phyloP scores from a whole-genome alignment of 2,113 vertebrate genomes.

The Sorex fumeus region DNA sequence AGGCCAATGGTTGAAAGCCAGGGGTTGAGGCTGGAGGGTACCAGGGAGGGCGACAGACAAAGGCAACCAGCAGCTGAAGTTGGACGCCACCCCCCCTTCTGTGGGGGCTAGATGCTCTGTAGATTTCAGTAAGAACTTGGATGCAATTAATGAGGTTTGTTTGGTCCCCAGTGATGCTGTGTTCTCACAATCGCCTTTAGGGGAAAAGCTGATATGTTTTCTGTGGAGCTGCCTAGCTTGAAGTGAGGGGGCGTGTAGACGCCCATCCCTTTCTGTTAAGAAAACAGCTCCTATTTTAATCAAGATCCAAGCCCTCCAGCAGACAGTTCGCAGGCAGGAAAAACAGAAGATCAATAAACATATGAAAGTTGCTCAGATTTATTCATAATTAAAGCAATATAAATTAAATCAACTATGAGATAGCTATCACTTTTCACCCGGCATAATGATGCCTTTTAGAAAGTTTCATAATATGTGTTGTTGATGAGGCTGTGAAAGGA shows the following conservation, averaged over 20 bases:
- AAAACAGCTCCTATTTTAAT: constrained; percentile 73
- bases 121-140: constrained; percentile 58
- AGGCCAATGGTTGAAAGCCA: background rate
- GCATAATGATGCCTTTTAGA: constrained; percentile 44
- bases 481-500: background rate
- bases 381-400: constrained; percentile 75
- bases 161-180: constrained; percentile 2
- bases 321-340: constrained; percentile 54
- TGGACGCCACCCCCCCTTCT: constrained; percentile 7
- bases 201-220: constrained; percentile 49
- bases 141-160: constrained; percentile 39
- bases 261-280: constrained; percentile 48
- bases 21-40: background rate
- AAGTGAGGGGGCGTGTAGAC: constrained; percentile 6
- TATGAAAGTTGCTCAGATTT: constrained; percentile 45
- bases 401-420: constrained; percentile 68
- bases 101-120: background rate
- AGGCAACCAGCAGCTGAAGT: background rate
- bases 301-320: constrained; percentile 76
- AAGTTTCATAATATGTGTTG: constrained; percentile 21
- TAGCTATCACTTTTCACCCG: constrained; percentile 56
- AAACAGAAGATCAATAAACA: constrained; percentile 71
- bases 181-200: constrained; percentile 39
- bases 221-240: constrained; percentile 40
- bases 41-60: background rate